Evolutionary conservation across 2,113 vertebrate species (phyloP), one percentile per base, ranked within the genome.

Genomic region (Sitta europaea): DNA sequence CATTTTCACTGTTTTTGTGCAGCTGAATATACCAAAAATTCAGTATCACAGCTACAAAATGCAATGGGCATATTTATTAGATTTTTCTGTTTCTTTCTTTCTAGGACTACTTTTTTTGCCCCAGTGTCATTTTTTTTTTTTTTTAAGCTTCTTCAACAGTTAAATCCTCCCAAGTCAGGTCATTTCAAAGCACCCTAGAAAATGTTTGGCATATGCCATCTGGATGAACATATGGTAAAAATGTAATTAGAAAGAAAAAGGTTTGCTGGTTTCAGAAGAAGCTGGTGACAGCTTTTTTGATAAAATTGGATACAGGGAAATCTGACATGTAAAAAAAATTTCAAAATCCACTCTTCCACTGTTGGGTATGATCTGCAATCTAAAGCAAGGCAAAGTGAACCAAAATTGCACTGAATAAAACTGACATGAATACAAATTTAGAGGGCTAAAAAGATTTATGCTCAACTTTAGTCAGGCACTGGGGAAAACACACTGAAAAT

Each of bases 201-300:
- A 95, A 96, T 88, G 94, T 96, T 94, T 95, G 89, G 84, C 96
- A 92, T 83, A 89, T 81, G 86, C 96, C 97, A 97, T 97, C 96
- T 98, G 98, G 96, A 95, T 89, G 96, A 95, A 63, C 92, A 97
- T 96, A 97, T 91, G 96, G 96, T 95, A 96, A 91, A 96, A 96
- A 97, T 95, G 95, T 94, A 97, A 97, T 97, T 95, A 96, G 88
- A 97, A 96, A 82, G 81, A 95, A 94, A 90, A 86, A 74, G 84
- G 55, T 85, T 93, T 75, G 35, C 91, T 94, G 36, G 86, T 94
- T 97, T 96, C 92, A 94, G 81, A 90, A 96, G 81, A 83, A 91
- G 73, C 15, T 91, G 90, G 87, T 92, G 91, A 95, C 92, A 97
- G 93, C 57, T 96, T 96, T 96, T 95, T 94, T 88, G 82, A 96